Base-by-base conservation (phyloP, 64 coral and sea anemone species). In the Stylophora pistillata region DNA sequence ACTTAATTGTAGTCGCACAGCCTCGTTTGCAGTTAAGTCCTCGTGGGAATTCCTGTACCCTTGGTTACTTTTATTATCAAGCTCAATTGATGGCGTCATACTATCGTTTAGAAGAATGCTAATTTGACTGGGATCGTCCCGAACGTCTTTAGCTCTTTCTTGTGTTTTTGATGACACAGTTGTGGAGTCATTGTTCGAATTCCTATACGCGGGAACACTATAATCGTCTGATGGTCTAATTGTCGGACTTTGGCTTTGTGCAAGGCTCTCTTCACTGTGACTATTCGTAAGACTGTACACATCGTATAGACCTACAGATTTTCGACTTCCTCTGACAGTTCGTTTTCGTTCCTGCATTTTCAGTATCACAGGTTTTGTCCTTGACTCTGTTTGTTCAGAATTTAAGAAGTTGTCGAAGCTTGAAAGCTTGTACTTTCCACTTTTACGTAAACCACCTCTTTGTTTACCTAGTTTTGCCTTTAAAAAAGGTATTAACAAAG, bases 341-440 rank as follows among this genome's bases (percentile, higher is more conserved):
- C 12, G 1, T 52, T 21, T 37, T 28, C 23, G 47, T 26, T 68
- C 61, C 15, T 84, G 60, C 37, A 84, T 68, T 5, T 23, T 84
- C 69, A 69, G n/a, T 69, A 84, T 68, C 20, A 84, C 33, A 26
- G 37, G 61, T 84, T 63, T 84, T 16, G 80, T 23, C 9, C 13
- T 13, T 21, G 80, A 68, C 18, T 52, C 59, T 64, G 30, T 1
- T 12, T 5, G 1, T 31, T 84, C 80, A 53, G 80, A 41, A 11
- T 70, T 27, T 10, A 70, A 10, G 80, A 69, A 70, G 11, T 54
- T 68, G 18, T 15, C 69, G 32, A 26, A 5, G 16, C 18, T 54
- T 15, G 80, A 55, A 53, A 84, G 13, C 30, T 84, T 30, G 80
- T 84, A 84, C 60, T 84, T 84, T 16, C 25, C n/a, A 13, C 80